These are phyloP conservation scores for Scaptomyza flava DNA, from an alignment of 2,888 invertebrate species.

Conservation along the genomic window DNA sequence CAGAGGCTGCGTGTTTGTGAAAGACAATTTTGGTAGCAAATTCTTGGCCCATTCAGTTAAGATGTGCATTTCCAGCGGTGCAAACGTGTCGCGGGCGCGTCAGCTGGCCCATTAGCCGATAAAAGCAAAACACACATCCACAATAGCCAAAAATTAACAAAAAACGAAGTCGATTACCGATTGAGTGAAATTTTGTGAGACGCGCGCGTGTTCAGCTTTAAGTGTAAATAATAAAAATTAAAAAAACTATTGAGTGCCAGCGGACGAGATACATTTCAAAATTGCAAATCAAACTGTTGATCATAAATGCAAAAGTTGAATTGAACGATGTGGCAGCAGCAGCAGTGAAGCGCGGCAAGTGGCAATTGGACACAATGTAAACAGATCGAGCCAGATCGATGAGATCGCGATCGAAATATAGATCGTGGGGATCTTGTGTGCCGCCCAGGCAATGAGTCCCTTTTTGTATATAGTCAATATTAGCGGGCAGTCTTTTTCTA, in stretches of 20 bases:
- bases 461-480: conserved; percentile 49
- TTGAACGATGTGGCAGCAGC: conserved; percentile 10
- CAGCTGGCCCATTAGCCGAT: conserved; percentile 57
- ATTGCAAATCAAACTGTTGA: conserved; percentile 36
- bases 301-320: conserved; percentile 22
- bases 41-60: conserved; percentile 76
- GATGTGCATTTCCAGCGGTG: conserved; percentile 83
- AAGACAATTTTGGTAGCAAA: conserved; percentile 66
- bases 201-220: conserved; percentile 30
- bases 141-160: conserved; percentile 22
- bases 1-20: conserved; percentile 48
- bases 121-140: conserved; percentile 27
- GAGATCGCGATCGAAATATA: conserved; percentile 40
- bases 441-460: conserved; percentile 42
- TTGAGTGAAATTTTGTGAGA: conserved; percentile 19
- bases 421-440: conserved; percentile 53
- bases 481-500: conserved; percentile 41
- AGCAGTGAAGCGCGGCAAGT: conserved; percentile 11
- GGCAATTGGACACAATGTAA: conserved; percentile 31
- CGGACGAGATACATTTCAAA: conserved; percentile 17
- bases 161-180: conserved; percentile 46
- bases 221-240: conserved; percentile 41
- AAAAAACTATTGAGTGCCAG: conserved; percentile 7
- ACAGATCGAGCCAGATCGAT: conserved; percentile 39
- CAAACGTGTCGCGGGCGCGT: conserved; percentile 82